Evolutionary conservation across 2,113 vertebrate species (phyloP).

Genomic region (Nycticryphes semicollaris): DNA sequence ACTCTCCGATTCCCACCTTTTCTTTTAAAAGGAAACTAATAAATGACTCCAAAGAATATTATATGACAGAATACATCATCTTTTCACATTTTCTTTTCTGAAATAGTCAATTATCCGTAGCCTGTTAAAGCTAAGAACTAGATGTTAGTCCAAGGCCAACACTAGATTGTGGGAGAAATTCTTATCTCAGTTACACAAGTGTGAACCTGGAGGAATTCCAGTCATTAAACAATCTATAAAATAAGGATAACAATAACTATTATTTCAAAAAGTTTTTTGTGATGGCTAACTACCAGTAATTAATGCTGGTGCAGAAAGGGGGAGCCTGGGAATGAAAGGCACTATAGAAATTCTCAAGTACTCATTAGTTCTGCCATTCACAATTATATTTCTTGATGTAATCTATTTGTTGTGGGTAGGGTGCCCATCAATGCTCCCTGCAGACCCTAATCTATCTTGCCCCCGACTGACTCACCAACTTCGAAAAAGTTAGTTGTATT

Average conservation of each 20-base stretch:
- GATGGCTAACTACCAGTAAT: neutral
- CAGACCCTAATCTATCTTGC: neutral
- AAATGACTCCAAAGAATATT: neutral
- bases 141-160: neutral
- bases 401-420: neutral
- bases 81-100: neutral
- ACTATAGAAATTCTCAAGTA: neutral
- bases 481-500: neutral
- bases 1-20: neutral
- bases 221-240: slow-evolving; percentile 28
- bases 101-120: neutral
- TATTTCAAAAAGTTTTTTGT: neutral
- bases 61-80: neutral
- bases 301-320: neutral
- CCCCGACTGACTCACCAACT: neutral
- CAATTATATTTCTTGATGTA: neutral
- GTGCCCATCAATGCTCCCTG: neutral
- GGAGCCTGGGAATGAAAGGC: neutral
- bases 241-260: slow-evolving; percentile 16
- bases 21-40: neutral
- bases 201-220: slow-evolving; percentile 5
- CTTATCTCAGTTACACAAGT: slow-evolving; percentile 14
- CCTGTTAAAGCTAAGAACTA: neutral
- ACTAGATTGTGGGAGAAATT: neutral
- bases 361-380: slow-evolving; percentile 21